Conservation (phyloP, 2,888 invertebrate species). For the Lasius platythorax region DNA sequence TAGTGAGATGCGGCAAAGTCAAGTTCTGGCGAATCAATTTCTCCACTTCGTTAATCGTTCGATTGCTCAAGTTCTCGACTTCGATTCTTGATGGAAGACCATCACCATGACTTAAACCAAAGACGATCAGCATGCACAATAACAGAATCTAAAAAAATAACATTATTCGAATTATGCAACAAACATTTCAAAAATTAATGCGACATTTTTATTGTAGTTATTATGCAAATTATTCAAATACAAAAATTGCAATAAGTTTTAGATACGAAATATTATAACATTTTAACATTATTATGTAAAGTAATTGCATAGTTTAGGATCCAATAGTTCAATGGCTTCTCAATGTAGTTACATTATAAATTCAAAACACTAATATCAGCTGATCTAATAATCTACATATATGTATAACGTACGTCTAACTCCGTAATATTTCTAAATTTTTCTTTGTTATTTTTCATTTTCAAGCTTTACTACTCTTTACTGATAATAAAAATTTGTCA, state of each 20-base stretch:
- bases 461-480: too few species aligned
- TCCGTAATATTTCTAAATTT: not conserved
- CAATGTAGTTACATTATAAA: not conserved
- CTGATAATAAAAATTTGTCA: too few species aligned
- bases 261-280: not conserved
- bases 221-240: not conserved
- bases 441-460: not conserved
- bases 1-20: constrained; percentile 88
- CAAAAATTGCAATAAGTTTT: not conserved
- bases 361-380: not conserved
- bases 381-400: not conserved
- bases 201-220: not conserved
- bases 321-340: too few species aligned
- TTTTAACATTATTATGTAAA: not conserved
- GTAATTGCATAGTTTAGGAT: not conserved
- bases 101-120: constrained; percentile 76
- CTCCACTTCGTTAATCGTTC: constrained; percentile 90
- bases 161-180: not conserved
- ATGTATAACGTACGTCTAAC: not conserved
- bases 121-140: constrained; percentile 77
- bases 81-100: constrained; percentile 78
- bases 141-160: constrained; percentile 77
- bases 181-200: not conserved
- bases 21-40: constrained; percentile 88
- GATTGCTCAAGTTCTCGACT: constrained; percentile 83